Evolutionary conservation across 2,113 vertebrate species (phyloP).

Genomic region (Mesembrinibis cayennensis): DNA sequence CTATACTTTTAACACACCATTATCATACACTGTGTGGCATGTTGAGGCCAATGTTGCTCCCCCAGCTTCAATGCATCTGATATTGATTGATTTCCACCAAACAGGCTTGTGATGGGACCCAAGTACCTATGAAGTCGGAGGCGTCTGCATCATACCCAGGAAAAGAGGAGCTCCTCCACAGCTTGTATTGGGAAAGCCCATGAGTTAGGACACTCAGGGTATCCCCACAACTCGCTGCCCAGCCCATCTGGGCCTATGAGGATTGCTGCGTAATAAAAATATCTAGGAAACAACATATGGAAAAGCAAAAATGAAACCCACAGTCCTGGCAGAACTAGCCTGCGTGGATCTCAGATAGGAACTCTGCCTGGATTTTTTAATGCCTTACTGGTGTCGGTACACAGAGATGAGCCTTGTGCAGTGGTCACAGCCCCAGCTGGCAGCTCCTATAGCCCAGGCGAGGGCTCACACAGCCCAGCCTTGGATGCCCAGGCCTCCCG

Average conservation of each 20-base stretch:
- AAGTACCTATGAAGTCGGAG: not conserved
- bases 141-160: not conserved
- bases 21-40: not conserved
- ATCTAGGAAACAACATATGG: not conserved
- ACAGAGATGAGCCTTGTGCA: not conserved
- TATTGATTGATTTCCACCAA: not conserved
- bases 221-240: not conserved
- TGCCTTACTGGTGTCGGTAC: not conserved
- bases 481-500: fast-evolving
- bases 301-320: not conserved
- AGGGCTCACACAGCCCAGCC: not conserved
- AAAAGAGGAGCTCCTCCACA: not conserved
- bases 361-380: not conserved
- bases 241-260: not conserved
- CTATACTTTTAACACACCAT: not conserved
- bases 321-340: not conserved
- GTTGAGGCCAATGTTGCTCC: not conserved
- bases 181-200: not conserved
- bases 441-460: not conserved
- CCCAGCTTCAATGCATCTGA: not conserved
- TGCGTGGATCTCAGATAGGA: fast-evolving
- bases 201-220: not conserved
- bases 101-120: not conserved
- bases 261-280: not conserved
- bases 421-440: not conserved